Conservation (phyloP, 2,888 invertebrate species). For the Drosophila ochracea region DNA sequence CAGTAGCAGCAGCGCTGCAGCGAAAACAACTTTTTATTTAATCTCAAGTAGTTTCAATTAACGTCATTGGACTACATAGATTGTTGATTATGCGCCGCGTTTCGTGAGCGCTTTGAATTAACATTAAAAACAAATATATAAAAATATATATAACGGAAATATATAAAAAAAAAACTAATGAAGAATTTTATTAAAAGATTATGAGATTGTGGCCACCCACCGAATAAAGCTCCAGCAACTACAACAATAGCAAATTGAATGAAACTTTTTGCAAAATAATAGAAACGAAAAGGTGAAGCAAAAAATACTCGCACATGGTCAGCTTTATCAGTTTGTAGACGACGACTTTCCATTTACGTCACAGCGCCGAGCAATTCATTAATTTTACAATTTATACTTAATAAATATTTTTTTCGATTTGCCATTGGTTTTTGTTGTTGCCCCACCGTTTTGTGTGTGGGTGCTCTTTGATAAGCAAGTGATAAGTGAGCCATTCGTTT, state of each 20-base stretch:
- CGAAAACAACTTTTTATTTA: slow-evolving; percentile 67
- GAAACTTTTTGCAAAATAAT: slow-evolving; percentile 17
- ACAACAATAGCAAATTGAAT: slow-evolving; percentile 27
- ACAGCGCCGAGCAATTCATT: slow-evolving; percentile 67
- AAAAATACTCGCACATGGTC: slow-evolving; percentile 39
- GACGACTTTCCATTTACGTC: slow-evolving; percentile 67
- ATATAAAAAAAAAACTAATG: slow-evolving; percentile 11
- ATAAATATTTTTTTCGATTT: slow-evolving; percentile 42
- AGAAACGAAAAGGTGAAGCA: not conserved
- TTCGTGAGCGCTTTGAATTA: slow-evolving; percentile 54
- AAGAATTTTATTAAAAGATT: slow-evolving; percentile 61
- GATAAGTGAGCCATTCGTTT: slow-evolving; percentile 33
- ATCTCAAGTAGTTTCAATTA: slow-evolving; percentile 80
- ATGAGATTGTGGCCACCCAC: slow-evolving; percentile 58
- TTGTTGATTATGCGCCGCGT: slow-evolving; percentile 65
- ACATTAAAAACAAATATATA: slow-evolving; percentile 51
- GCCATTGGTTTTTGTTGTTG: slow-evolving; percentile 9
- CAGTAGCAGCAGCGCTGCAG: slow-evolving; percentile 39
- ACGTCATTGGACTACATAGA: slow-evolving; percentile 81
- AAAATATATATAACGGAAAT: slow-evolving; percentile 33
- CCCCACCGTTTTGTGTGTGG: slow-evolving; percentile 32
- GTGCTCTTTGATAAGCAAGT: slow-evolving; percentile 44
- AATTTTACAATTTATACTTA: slow-evolving; percentile 60
- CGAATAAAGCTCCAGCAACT: slow-evolving; percentile 19
- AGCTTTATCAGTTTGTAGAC: slow-evolving; percentile 50